These are phyloP conservation scores for Sebastes fasciatus DNA, from an alignment of 2,113 vertebrate genomes.

Conservation along the genomic window DNA sequence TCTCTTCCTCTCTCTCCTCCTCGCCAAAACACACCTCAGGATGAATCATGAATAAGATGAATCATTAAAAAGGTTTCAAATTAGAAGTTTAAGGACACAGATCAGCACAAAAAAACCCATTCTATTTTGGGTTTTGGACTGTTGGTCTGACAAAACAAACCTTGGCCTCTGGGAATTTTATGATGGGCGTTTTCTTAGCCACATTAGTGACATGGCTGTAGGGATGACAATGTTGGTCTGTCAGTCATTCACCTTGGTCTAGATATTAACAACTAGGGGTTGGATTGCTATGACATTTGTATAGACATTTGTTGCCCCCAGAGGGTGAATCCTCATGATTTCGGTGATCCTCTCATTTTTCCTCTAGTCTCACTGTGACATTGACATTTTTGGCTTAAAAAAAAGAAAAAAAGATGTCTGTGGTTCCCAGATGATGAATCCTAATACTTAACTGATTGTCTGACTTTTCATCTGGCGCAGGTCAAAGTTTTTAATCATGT, in stretches of 20 bases:
- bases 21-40: not conserved
- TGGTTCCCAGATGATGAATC: not conserved
- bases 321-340: not conserved
- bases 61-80: not conserved
- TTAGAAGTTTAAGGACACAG: not conserved
- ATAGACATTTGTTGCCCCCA: not conserved
- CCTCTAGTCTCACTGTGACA: not conserved
- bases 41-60: conserved; percentile 22
- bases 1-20: not conserved
- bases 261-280: too few relatives aligned
- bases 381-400: not conserved
- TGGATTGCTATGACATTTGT: not conserved
- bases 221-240: not conserved
- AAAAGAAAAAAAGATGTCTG: not conserved
- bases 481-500: not conserved
- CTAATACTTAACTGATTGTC: not conserved
- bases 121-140: not conserved
- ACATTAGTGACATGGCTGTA: not conserved
- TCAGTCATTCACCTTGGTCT: not conserved
- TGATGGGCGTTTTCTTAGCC: not conserved
- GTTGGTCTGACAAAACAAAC: not conserved
- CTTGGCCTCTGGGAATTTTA: not conserved
- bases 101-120: not conserved
- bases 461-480: not conserved
- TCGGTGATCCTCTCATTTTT: too few relatives aligned